Conservation (phyloP, 1,140 invertebrate species). For the Dysdera silvatica region DNA sequence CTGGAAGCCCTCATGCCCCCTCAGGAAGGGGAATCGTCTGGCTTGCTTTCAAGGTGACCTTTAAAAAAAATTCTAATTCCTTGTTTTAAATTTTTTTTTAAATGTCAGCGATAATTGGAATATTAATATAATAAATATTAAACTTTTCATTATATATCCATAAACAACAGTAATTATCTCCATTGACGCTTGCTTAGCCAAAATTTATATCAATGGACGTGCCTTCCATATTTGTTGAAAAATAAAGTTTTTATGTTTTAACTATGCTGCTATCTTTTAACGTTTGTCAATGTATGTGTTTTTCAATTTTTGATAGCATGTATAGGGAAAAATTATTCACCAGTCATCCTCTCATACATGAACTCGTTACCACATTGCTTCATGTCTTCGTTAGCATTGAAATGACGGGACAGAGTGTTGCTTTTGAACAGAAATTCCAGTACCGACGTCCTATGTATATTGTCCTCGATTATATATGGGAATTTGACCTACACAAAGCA, state of each 20-base stretch:
- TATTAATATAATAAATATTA: too few species aligned
- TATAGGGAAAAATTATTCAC: constrained; percentile 67
- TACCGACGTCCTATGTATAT: constrained; percentile 91
- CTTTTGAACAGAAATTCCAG: constrained; percentile 96
- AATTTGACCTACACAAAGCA: constrained; percentile 61
- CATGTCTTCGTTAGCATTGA: constrained; percentile 94
- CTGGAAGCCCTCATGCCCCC: constrained; percentile 63
- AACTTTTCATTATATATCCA: too few species aligned
- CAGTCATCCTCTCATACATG: constrained; percentile 60
- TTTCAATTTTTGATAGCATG: constrained; percentile 25
- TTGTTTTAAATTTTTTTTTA: too few species aligned
- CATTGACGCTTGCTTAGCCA: too few species aligned
- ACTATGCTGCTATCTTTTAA: neutral
- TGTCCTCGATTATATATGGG: constrained; percentile 88
- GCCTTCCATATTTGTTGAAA: too few species aligned
- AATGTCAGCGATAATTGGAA: too few species aligned
- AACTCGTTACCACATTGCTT: constrained; percentile 65
- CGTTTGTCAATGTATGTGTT: neutral
- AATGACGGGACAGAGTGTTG: constrained; percentile 90
- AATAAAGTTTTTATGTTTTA: neutral
- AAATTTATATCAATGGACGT: too few species aligned
- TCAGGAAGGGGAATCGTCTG: constrained; percentile 13
- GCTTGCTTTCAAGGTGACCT: constrained; percentile 14
- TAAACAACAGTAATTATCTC: too few species aligned
- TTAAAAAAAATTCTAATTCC: neutral